Percentiles rank a stretch among this genome's conserved stretches.
Evolutionary conservation across 1,140 invertebrate genomes (phyloP).

Genomic region (Lepidurus couesii): DNA sequence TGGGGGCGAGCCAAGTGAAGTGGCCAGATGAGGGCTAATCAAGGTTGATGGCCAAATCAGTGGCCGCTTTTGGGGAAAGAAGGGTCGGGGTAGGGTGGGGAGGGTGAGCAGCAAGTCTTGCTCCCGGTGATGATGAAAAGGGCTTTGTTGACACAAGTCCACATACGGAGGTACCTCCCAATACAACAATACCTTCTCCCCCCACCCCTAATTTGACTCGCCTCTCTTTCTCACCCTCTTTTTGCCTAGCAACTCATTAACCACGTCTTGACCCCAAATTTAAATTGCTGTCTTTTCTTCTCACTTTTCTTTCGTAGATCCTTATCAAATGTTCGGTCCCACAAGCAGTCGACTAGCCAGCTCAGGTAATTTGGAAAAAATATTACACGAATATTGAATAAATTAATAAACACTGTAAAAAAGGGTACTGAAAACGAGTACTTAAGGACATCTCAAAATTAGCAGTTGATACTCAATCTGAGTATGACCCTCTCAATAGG

Average conservation of each 20-base stretch:
- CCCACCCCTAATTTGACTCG: constrained; percentile 2
- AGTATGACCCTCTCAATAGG: too few relatives aligned
- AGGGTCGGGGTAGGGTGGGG: not conserved
- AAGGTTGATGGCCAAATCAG: constrained; percentile 21
- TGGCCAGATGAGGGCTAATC: constrained; percentile 18
- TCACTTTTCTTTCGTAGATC: constrained; percentile 63
- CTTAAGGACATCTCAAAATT: too few relatives aligned
- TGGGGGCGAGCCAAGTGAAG: constrained; percentile 3
- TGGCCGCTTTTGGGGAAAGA: not conserved
- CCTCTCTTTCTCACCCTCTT: constrained; percentile 27
- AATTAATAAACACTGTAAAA: not conserved
- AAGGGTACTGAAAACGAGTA: too few relatives aligned
- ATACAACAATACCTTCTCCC: not conserved
- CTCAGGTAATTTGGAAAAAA: constrained; percentile 59
- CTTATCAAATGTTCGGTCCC: constrained; percentile 92
- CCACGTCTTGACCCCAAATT: constrained; percentile 20
- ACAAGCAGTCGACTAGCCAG: constrained; percentile 87
- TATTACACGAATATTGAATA: constrained; percentile 27
- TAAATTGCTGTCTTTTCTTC: constrained; percentile 5
- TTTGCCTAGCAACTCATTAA: constrained; percentile 26
- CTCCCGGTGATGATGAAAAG: not conserved
- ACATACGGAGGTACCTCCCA: not conserved
- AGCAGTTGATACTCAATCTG: too few relatives aligned
- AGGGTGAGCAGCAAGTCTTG: constrained; percentile 15
- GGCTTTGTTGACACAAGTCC: constrained; percentile 25